Evolutionary conservation across 2,888 invertebrate genomes (phyloP).

Genomic region (Drosophila borborema): DNA sequence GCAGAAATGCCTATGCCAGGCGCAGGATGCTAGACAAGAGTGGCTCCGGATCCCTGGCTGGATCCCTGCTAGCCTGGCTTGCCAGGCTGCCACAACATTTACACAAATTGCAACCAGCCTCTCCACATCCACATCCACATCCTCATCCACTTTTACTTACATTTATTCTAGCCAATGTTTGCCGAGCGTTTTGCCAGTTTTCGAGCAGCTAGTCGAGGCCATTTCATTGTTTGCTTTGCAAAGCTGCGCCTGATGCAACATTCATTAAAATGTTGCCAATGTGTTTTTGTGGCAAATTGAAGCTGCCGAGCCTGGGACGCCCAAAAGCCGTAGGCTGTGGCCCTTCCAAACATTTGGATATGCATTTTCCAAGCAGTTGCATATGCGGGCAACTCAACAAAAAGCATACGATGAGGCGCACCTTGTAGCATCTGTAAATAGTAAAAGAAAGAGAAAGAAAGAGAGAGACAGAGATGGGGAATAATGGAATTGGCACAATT

Average conservation of each 20-base stretch:
- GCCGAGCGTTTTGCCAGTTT: constrained; percentile 72
- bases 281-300: constrained; percentile 81
- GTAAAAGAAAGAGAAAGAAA: not conserved
- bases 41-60: constrained; percentile 22
- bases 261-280: constrained; percentile 82
- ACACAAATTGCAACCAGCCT: constrained; percentile 73
- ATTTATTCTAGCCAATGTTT: constrained; percentile 74
- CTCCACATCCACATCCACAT: constrained; percentile 25
- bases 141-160: constrained; percentile 65
- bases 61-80: constrained; percentile 5
- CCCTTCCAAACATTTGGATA: constrained; percentile 45
- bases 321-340: constrained; percentile 17
- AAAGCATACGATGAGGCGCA: constrained; percentile 58
- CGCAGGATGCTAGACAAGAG: constrained; percentile 33
- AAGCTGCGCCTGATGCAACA: constrained; percentile 62
- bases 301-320: constrained; percentile 54
- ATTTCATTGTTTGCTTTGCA: constrained; percentile 67
- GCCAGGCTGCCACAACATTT: constrained; percentile 67
- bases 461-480: not conserved
- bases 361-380: constrained; percentile 68
- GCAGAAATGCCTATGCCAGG: constrained; percentile 77
- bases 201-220: constrained; percentile 33
- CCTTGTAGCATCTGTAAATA: constrained; percentile 18
- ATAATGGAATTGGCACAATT: constrained; percentile 6
- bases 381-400: constrained; percentile 47